Evolutionary conservation across 2,113 vertebrate genomes (phyloP), one percentile per base, ranked within the genome.

Genomic region (Cynocephalus volans): DNA sequence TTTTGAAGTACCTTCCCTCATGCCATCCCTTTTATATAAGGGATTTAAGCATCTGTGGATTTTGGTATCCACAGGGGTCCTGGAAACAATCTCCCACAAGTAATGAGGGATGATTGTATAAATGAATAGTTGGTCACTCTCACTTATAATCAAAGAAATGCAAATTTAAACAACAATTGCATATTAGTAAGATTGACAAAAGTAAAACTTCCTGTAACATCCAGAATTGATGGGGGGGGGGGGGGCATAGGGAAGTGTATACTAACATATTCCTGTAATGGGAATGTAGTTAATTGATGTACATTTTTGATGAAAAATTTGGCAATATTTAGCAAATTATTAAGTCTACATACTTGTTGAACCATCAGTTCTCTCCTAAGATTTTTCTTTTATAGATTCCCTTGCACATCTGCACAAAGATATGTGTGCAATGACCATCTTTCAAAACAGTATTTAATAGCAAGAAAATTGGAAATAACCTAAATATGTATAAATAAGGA

Each of bases 121-220:
- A 82, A 77, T 76, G 36, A 86, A 70, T 58, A 24, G 67, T 83
- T 70, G 11, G 21, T 70, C 17, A 65, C 14, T 52, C 8, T 90
- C 75, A 82, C 52, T 69, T 80, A 77, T 18, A 94, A 54, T 88
- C 23, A 72, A 91, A 64, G 3, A 93, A 90, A 86, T 82, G 4
- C 19, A 67, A 65, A 80, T 84, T 60, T 24, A 67, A 84, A 85
- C 48, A 89, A 52, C 3, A 56, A 50, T 77, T 24, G 80, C 21
- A 10, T n/a, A 67, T 54, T 72, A 45, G 8, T 36, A 90, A 79
- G 10, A 48, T 56, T 84, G 13, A 12, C 8, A 91, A 88, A 50
- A 73, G 52, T 91, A 88, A 36, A 84, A 24, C 17, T 33, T 79
- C 60, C 2, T 23, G 3, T 67, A 79, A 45, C 45, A 58, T 65